Conservation (phyloP, 2,797 vertebrate genomes). For the Halcyon smyrnensis region DNA sequence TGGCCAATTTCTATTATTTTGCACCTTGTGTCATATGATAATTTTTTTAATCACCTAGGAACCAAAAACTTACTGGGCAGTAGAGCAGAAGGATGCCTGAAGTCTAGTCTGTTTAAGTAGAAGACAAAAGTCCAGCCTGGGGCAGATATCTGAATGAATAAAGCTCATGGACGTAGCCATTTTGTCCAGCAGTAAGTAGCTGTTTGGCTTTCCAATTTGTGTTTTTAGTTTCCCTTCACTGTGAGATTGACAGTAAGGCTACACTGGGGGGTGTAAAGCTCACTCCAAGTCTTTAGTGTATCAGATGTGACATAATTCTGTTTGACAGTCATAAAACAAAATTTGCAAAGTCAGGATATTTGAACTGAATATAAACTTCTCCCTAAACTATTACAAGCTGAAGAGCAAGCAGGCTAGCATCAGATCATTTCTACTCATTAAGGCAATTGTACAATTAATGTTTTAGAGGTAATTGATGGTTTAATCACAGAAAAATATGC, state of each 20-base stretch:
- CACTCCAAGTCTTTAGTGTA: background rate
- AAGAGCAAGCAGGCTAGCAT: background rate
- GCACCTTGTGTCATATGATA: background rate
- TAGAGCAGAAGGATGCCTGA: background rate
- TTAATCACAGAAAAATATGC: background rate
- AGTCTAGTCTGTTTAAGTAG: background rate
- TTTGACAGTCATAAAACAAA: background rate
- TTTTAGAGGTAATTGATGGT: background rate
- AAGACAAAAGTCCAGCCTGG: background rate
- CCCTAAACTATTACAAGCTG: background rate
- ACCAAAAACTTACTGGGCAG: background rate
- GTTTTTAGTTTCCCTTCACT: background rate
- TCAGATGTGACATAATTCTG: background rate
- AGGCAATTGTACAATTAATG: background rate
- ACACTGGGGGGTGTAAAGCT: background rate
- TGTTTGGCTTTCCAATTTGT: background rate
- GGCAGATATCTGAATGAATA: background rate
- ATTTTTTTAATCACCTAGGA: conserved; percentile 8
- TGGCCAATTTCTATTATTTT: background rate
- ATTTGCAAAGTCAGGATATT: background rate
- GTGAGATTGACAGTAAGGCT: background rate
- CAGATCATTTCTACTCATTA: background rate
- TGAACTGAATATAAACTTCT: background rate
- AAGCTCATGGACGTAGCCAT: background rate
- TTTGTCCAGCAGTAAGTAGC: background rate